Base-by-base conservation (phyloP, 2,888 invertebrate species). In the Lasioglossum vierecki region DNA sequence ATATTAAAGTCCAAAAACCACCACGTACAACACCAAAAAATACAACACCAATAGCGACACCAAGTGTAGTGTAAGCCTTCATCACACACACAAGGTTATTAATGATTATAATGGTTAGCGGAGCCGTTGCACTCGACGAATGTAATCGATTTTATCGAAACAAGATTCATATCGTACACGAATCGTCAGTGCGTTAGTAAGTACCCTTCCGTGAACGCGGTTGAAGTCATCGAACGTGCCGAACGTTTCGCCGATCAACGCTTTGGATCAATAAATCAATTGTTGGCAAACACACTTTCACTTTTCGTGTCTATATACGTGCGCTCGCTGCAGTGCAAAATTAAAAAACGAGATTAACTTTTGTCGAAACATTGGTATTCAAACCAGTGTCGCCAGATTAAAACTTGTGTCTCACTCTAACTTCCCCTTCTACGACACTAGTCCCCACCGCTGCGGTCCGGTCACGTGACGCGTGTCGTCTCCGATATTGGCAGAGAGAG, bases 21-120 rank as follows among this genome's bases (percentile, higher is more conserved):
- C 89, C 93, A 94, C 90, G 91, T 93, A 94, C 93, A 94, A 93
- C 94, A 94, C 93, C 93, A 93, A 94, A 91, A 90, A 94, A 92
- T 92, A 92, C 94, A 94, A 94, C 94, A 94, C 93, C 94, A 94
- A 94, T 93, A 94, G 94, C 95, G 94, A 94, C 94, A 95, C 93
- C 95, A 94, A 94, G 93, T 94, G 93, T 94, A 94, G 94, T 94
- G 93, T 94, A 95, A 95, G 94, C 94, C 93, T 93, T 92, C 91
- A 92, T 93, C 94, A 94, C 93, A 94, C 94, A 93, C 94, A 93
- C 94, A 93, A 94, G 93, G 91, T 94, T 94, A 93, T 94, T 93
- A 92, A 93, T 94, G n/a, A 90, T 89, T 88, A 87, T 88, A 89
- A 76, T 91, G 86, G 90, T 90, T 90, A 90, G 90, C 88, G 89